Base-by-base conservation (phyloP, 1,140 invertebrate genomes). In the Dendrolimus kikuchii region DNA sequence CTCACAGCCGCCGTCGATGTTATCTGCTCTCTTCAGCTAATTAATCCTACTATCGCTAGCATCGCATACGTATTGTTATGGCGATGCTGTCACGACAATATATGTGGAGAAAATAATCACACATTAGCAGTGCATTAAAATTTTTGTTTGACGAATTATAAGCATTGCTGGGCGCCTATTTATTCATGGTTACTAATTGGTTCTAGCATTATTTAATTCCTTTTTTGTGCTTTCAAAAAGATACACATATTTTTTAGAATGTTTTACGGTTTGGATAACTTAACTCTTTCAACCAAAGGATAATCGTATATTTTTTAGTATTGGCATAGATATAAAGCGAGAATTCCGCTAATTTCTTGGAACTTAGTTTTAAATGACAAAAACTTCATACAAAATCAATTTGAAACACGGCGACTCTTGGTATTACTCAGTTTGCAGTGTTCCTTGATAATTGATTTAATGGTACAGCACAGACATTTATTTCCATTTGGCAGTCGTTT, bases 91-190 rank as follows among this genome's bases (percentile, higher is more conserved):
- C 67, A 64, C 62, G 58, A 65, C 59, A 71, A n/a, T n/a, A n/a
- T n/a, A n/a, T 40, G 68, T 40, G 63, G 62, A 68, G 67, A 74
- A 71, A 72, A 68, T 74, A 60, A 72, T 71, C 62, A 74, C 70
- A 75, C 72, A 73, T 75, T 66, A 75, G 70, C 63, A 66, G 60
- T 63, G 58, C 49, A 55, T 58, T 57, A 72, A 61, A 74, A 74
- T 70, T 65, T 63, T 62, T 56, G 23, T 7, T 46, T 7, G 9
- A 46, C n/a, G 23, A 2, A 3, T 23, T 23, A 23, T 23, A 23
- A 23, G 43, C 43, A 10, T 5, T 5, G 43, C n/a, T 10, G 43
- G n/a, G 6, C 23, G n/a, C 5, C 43, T 2, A 2, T 42, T 42
- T n/a, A 42, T 42, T 42, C n/a, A 6, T 42, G 41, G 1, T 42